Evolutionary conservation across 2,888 invertebrate genomes (phyloP), one percentile per base, ranked within the genome.

Genomic region (Hypena proboscidalis): DNA sequence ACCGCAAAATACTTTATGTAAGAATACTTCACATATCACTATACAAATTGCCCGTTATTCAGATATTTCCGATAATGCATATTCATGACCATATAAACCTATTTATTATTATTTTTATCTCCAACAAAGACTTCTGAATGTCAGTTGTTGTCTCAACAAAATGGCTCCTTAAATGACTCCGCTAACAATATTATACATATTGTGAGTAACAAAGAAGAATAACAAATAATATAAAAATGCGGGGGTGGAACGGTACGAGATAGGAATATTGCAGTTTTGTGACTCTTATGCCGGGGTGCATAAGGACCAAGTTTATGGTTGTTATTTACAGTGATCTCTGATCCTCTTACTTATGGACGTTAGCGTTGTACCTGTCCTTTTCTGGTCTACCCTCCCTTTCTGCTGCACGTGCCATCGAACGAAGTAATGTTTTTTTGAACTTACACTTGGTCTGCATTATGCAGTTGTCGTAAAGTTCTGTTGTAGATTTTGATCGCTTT

Each of bases 1-100:
- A 47, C 55, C 52, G 54, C 52, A 54, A 52, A 68, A 61, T 64
- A 63, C 62, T 48, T 62, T 60, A 51, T 49, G 34, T 52, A 63
- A 63, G 38, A 36, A n/a, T 19, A 6, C 42, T 45, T 48, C 30
- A 40, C 38, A 32, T 50, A 27, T 19, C 13, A 21, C 25, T 43
- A 41, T n/a, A 33, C 23, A 20, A 27, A n/a, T n/a, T n/a, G n/a
- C n/a, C n/a, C n/a, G n/a, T n/a, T n/a, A n/a, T n/a, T n/a, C n/a
- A n/a, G n/a, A n/a, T n/a, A n/a, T n/a, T n/a, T n/a, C n/a, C n/a
- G n/a, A 23, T 7, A 14, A 6, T 15, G 15, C 10, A 15, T 11
- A 15, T 9, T 9, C 1, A 8, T 1, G 5, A 22, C 7, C 10
- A 15, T n/a, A 14, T 8, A 34, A 26, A 33, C 38, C 29, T 31